Base-by-base conservation (phyloP, 1,140 invertebrate genomes). In the Temnothorax curvispinosus region DNA sequence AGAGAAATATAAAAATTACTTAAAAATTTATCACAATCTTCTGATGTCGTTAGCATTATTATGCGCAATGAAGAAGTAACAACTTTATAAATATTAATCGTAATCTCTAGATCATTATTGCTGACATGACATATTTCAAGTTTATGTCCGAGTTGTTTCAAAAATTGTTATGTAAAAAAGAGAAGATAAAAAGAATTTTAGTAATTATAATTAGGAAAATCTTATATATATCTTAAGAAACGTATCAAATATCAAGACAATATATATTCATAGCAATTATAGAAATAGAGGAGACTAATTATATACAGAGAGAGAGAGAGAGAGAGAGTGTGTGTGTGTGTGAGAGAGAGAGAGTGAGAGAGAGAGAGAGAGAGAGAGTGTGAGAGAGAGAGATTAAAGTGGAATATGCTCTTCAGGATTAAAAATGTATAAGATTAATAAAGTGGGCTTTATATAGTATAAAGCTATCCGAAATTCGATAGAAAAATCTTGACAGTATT, bases 1-100 rank as follows among this genome's bases (percentile, higher is more conserved):
- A 7, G 8, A 32, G 38, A 13, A n/a, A 54, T 67, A 54, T 52
- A 80, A 80, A 54, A 41, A 15, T n/a, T 8, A 38, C 9, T 27
- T 69, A 21, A 69, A 27, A 54, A 69, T 69, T 69, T 80, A 80
- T 54, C 13, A 4, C 13, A 54, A 11, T 60, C 58, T 47, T 64
- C 50, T 47, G 21, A 21, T 21, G 50, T 35, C 44, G 2, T 77
- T 18, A 18, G 3, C 0, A 11, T 75, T 62, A 77, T 21, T 60
- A n/a, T n/a, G 41, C 11, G 15, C 15, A 15, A 47, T 47, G 21
- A 58, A 60, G 7, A n/a, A 27, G 0, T 27, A 27, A 60, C 15
- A 15, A 1, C 27, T 1, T 27, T 27, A 41, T 41, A 41, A 41
- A 60, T 76, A 47, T 64, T 77, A 47, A 47, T 60, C 15, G 2